Base-by-base conservation (phyloP, 2,113 vertebrate genomes). In the Mionectes macconnelli region DNA sequence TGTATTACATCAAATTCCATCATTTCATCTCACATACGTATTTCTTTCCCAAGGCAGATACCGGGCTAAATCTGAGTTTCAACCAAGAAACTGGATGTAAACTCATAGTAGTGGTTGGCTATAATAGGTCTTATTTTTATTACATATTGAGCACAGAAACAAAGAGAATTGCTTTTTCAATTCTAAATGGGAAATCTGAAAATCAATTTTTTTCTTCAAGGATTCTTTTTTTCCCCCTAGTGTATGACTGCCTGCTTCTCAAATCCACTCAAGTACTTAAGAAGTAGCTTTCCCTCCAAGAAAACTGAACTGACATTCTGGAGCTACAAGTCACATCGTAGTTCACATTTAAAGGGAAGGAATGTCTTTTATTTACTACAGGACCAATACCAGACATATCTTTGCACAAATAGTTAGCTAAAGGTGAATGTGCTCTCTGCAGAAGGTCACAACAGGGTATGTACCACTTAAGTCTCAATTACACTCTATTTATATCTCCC, bases 281-380 rank as follows among this genome's bases (percentile, higher is more conserved):
- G 94, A 94, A 97, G 89, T 82, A 90, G 87, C 73, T 93, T 92
- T 90, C 76, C 27, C 22, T 85, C 59, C 27, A 93, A 91, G 84
- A 92, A 92, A 96, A 83, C 44, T 23, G 47, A 95, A 73, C 53
- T 77, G 78, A 87, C 52, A 69, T 53, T 62, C 49, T 74, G 24
- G 72, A 74, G 77, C 70, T 83, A 84, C 25, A 92, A 49, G 89
- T 94, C 81, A 86, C 60, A 73, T 5, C 63, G 28, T 85, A 55
- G 55, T 50, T 91, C 93, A 86, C 63, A 85, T 90, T 94, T 77
- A 93, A 95, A 85, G 45, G 40, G 59, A 82, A 95, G 67, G 50
- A 90, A 86, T 63, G 67, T 77, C 70, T 90, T 87, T 84, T 91
- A 79, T 87, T 93, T 93, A 69, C 69, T 89, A 69, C 66, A 85